A percentile compares a stretch with the other conserved stretches of the same genome.
These are phyloP conservation scores for Drosophila jambulina DNA, from an alignment of 1,140 invertebrate species.

Conservation along the genomic window DNA sequence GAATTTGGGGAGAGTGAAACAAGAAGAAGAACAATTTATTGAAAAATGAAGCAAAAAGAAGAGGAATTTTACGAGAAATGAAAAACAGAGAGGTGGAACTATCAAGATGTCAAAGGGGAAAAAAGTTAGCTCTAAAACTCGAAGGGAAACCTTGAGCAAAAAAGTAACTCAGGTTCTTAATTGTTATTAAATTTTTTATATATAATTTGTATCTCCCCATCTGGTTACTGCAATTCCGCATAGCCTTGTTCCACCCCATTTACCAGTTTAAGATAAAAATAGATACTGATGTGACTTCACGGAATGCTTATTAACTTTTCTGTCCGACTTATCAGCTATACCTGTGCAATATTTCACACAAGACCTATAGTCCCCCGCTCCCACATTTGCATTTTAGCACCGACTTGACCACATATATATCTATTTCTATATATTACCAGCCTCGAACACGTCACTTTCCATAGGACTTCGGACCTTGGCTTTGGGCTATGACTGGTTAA, in stretches of 20 bases:
- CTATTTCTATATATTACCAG: slow-evolving; percentile 10
- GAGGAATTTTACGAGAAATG: not conserved
- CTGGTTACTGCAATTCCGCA: too few relatives aligned
- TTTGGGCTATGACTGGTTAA: slow-evolving; percentile 30
- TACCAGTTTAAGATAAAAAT: not conserved
- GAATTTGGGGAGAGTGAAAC: slow-evolving; percentile 43
- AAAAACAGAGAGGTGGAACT: not conserved
- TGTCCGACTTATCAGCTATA: not conserved
- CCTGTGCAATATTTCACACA: slow-evolving; percentile 22
- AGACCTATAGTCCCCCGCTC: not conserved
- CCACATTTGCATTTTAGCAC: slow-evolving; percentile 9
- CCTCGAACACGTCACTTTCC: slow-evolving; percentile 44
- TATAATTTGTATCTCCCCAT: not conserved
- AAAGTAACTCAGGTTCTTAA: not conserved
- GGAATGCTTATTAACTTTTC: not conserved
- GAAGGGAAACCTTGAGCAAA: not conserved
- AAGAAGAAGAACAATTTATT: not conserved
- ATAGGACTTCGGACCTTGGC: slow-evolving; percentile 33
- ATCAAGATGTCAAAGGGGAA: not conserved
- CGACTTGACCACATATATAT: slow-evolving; percentile 1
- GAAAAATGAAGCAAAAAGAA: not conserved
- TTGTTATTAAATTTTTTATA: not conserved
- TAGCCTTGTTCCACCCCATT: not conserved
- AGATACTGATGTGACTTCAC: slow-evolving; percentile 1
- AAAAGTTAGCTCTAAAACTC: not conserved